These are phyloP conservation scores for Macrostomum lignano DNA, from an alignment of 1,140 invertebrate genomes.

Conservation along the genomic window DNA sequence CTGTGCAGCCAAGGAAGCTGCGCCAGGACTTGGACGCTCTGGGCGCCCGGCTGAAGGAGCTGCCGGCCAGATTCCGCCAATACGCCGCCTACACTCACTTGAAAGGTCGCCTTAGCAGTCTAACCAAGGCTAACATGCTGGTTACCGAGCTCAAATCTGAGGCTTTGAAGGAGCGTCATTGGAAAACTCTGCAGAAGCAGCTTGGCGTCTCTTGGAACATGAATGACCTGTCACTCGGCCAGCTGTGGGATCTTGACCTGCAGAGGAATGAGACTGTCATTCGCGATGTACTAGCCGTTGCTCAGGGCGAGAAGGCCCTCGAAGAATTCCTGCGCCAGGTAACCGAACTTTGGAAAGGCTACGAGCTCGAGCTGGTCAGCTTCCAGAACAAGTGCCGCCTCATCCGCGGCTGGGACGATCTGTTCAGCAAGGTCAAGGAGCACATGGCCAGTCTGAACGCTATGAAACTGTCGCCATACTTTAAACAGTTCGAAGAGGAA, in stretches of 20 bases:
- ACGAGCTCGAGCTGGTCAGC: constrained; percentile 81
- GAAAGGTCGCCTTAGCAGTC: constrained; percentile 66
- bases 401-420: constrained; percentile 93
- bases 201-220: constrained; percentile 74
- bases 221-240: constrained; percentile 73
- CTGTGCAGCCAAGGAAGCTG: constrained; percentile 84
- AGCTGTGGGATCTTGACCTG: constrained; percentile 93
- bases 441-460: constrained; percentile 93
- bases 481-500: constrained; percentile 96
- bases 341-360: constrained; percentile 91
- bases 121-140: constrained; percentile 84
- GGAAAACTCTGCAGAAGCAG: constrained; percentile 81
- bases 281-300: constrained; percentile 76
- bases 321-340: constrained; percentile 90
- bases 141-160: constrained; percentile 93
- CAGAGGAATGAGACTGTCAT: constrained; percentile 69
- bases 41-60: constrained; percentile 66
- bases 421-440: constrained; percentile 92
- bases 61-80: constrained; percentile 71
- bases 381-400: constrained; percentile 94
- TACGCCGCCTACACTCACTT: constrained; percentile 94
- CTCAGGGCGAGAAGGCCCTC: constrained; percentile 94
- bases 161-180: constrained; percentile 93
- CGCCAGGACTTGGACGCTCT: constrained; percentile 66
- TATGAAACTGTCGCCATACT: constrained; percentile 97